Conservation (phyloP, 2,888 invertebrate genomes). For the Poecilus cupreus region DNA sequence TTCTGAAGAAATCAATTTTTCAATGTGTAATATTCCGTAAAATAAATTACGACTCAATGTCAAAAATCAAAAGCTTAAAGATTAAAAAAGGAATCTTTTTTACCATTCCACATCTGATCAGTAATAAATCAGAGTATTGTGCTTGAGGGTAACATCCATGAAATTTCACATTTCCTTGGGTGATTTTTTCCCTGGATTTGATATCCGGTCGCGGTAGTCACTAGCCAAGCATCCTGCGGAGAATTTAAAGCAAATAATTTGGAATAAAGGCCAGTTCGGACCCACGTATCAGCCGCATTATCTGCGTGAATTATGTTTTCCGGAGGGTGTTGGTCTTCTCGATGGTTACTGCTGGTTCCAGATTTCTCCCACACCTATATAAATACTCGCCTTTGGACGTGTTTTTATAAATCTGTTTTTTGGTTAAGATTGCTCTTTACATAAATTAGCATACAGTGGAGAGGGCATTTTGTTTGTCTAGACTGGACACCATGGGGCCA, state of each 20-base stretch:
- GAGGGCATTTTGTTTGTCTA: not conserved
- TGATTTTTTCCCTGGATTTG: conserved; percentile 51
- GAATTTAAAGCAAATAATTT: conserved; percentile 62
- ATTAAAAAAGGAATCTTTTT: conserved; percentile 36
- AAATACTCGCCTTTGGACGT: conserved; percentile 1
- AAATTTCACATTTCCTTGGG: conserved; percentile 55
- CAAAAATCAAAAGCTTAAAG: conserved; percentile 36
- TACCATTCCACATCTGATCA: conserved; percentile 22
- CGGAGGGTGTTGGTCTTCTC: conserved; percentile 14
- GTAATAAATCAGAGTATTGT: conserved; percentile 41
- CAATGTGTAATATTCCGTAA: conserved; percentile 15
- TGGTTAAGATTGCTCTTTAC: conserved; percentile 7
- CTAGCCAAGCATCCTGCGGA: conserved; percentile 52
- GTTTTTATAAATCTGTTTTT: conserved; percentile 41
- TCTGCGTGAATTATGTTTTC: conserved; percentile 58
- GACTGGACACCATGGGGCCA: too few species aligned
- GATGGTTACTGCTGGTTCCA: not conserved
- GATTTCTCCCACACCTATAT: conserved; percentile 37
- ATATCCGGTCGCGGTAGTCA: conserved; percentile 58
- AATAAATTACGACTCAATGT: conserved; percentile 30
- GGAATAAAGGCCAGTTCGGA: conserved; percentile 37
- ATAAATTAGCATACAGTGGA: conserved; percentile 4
- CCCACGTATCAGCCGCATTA: conserved; percentile 32
- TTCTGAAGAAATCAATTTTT: conserved; percentile 17
- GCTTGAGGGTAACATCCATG: conserved; percentile 31